Percentiles rank a stretch among this genome's conserved stretches.
phyloP scores from a whole-genome alignment of 1,140 invertebrate species.

The Apis cerana region DNA sequence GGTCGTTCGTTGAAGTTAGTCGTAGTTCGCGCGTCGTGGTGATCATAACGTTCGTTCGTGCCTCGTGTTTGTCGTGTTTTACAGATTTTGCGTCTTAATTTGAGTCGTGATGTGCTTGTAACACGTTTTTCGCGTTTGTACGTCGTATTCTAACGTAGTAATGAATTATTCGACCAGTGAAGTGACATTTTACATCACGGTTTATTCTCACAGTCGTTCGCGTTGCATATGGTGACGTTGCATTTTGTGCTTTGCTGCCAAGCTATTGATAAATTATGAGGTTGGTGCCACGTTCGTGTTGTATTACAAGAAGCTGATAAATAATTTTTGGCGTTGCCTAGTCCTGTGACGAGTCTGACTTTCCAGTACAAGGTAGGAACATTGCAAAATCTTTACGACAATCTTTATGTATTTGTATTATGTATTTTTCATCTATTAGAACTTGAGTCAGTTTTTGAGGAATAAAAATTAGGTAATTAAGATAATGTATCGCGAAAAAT shows the following conservation, averaged over 20 bases:
- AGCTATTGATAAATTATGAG: constrained; percentile 4
- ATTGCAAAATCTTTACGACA: not conserved
- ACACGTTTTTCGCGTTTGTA: not conserved
- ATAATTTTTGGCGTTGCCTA: not conserved
- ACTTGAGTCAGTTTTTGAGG: not conserved
- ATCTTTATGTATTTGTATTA: not conserved
- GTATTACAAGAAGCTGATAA: not conserved
- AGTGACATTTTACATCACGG: constrained; percentile 9
- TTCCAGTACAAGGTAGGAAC: not conserved
- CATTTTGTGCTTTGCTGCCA: not conserved
- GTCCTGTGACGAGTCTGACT: not conserved
- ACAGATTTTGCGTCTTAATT: constrained; percentile 2
- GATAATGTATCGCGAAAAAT: too few relatives aligned
- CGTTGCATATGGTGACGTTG: not conserved
- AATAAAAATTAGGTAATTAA: too few relatives aligned
- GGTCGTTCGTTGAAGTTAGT: not conserved
- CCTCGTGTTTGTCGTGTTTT: not conserved
- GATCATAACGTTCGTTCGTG: not conserved
- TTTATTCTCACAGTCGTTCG: constrained; percentile 4
- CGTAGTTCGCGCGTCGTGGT: not conserved
- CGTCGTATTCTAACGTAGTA: not conserved
- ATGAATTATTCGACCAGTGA: constrained; percentile 28
- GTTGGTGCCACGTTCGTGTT: not conserved
- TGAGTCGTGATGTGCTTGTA: not conserved
- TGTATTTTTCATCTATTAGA: not conserved